Base-by-base conservation (phyloP, 2,888 invertebrate genomes). In the Azorinus chamasolen region DNA sequence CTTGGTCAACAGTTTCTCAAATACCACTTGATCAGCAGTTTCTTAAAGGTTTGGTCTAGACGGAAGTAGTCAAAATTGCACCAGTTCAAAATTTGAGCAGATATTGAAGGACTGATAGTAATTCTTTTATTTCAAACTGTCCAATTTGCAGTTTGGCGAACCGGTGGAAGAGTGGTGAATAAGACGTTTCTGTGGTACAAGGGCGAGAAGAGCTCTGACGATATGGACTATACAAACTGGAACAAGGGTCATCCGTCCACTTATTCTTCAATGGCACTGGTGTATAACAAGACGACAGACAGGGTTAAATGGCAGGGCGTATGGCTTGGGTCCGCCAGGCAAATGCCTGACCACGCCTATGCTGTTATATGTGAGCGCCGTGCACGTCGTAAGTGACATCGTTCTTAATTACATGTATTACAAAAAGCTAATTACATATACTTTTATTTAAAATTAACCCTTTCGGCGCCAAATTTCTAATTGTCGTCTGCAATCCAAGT, bases 341-440 rank as follows among this genome's bases (percentile, higher is more conserved):
- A 87, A 46, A 68, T 86, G 53, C 88, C 87, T 0, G 61, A 84
- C 8, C 83, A 85, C 64, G 66, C 84, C 1, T 87, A 87, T 79
- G 92, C 94, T 0, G 94, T 94, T 76, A 91, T 95, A 62, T 95
- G 95, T 86, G 93, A 95, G 85, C 91, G 93, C 57, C 89, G 93
- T 20, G 93, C 94, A 51, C 92, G 93, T 69, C 93, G 95, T 86
- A 93, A 85, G 90, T 83, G 22, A 1, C n/a, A n/a, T n/a, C n/a
- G n/a, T n/a, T n/a, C n/a, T n/a, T n/a, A n/a, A n/a, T n/a, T n/a
- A n/a, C n/a, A n/a, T n/a, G n/a, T n/a, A n/a, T n/a, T n/a, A n/a
- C n/a, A n/a, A n/a, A n/a, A n/a, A n/a, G n/a, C n/a, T n/a, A n/a
- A n/a, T n/a, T n/a, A n/a, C n/a, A n/a, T n/a, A n/a, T n/a, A n/a